phyloP scores from a whole-genome alignment of 2,113 vertebrate species.

The Semnornis frantzii region DNA sequence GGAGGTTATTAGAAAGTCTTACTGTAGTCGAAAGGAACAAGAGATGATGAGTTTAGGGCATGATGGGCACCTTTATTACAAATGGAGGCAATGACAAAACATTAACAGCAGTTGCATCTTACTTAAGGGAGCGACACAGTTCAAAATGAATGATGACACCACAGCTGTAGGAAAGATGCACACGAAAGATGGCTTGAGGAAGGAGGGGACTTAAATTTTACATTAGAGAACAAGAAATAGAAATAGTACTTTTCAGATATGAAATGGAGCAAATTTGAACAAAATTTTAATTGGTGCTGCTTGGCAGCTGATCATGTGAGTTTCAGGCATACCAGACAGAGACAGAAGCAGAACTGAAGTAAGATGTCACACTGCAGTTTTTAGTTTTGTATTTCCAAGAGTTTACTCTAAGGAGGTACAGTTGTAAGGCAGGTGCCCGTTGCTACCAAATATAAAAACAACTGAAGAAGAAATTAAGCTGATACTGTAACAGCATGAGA shows the following conservation, averaged over 20 bases:
- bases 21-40: not conserved
- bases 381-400: not conserved
- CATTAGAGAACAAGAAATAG: not conserved
- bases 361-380: not conserved
- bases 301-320: not conserved
- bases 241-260: not conserved
- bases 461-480: not conserved
- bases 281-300: not conserved
- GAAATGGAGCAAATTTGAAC: not conserved
- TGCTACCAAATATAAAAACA: not conserved
- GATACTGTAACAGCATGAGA: not conserved
- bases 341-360: not conserved
- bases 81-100: not conserved
- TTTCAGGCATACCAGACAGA: not conserved
- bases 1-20: not conserved
- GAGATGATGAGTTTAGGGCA: not conserved
- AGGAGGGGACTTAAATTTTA: not conserved
- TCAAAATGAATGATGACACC: not conserved
- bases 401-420: not conserved
- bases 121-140: not conserved
- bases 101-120: rapidly evolving
- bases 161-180: not conserved
- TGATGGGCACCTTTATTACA: not conserved
- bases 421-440: not conserved
- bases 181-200: rapidly evolving